Evolutionary conservation across 1,140 invertebrate species (phyloP).

Genomic region (Drosophila tani): DNA sequence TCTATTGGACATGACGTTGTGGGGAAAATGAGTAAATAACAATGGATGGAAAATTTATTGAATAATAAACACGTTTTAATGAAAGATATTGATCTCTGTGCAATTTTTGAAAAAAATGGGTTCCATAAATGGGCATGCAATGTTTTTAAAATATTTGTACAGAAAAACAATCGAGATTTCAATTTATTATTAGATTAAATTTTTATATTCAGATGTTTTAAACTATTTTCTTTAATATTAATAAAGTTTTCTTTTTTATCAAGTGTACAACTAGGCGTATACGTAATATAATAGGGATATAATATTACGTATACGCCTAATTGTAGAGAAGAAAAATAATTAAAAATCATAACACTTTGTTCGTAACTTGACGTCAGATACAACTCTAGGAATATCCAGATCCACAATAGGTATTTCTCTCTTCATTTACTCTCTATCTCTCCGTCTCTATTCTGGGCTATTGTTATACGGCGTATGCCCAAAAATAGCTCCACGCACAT

Average conservation of each 20-base stretch:
- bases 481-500: slow-evolving; percentile 64
- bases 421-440: background rate
- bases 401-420: background rate
- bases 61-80: slow-evolving; percentile 2
- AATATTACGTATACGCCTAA: too few relatives aligned
- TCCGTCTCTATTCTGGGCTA: slow-evolving; percentile 24
- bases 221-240: background rate
- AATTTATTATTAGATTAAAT: too few relatives aligned
- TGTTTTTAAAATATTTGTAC: background rate
- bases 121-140: background rate
- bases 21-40: background rate
- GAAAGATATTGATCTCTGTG: background rate
- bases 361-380: background rate
- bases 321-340: background rate
- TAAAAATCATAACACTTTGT: background rate
- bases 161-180: too few relatives aligned
- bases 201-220: too few relatives aligned
- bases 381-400: background rate
- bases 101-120: background rate
- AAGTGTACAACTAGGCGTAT: background rate
- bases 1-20: background rate
- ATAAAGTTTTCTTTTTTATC: accelerated
- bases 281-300: background rate
- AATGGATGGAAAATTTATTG: slow-evolving; percentile 3
- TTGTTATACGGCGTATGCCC: slow-evolving; percentile 45